These are phyloP conservation scores for Sphaerophoria taeniata DNA, from an alignment of 2,888 invertebrate genomes.

Conservation along the genomic window DNA sequence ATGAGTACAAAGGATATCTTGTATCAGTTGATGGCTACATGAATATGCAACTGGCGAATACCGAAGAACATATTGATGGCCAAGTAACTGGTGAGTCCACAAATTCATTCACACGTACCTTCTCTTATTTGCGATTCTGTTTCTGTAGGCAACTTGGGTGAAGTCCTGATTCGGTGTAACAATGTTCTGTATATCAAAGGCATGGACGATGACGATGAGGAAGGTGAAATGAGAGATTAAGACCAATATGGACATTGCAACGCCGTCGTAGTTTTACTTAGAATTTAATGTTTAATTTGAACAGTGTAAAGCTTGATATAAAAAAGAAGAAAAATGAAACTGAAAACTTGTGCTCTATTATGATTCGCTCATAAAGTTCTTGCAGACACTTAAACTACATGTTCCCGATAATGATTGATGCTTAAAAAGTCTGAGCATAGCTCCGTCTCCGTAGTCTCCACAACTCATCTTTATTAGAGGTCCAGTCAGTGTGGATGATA, in stretches of 20 bases:
- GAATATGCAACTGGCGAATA: conserved; percentile 99
- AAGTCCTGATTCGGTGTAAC: conserved; percentile 98
- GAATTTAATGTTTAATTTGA: conserved; percentile 38
- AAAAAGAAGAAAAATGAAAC: conserved; percentile 5
- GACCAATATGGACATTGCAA: conserved; percentile 9
- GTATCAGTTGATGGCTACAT: conserved; percentile 99
- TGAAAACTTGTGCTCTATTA: neutral
- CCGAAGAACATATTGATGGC: conserved; percentile 98
- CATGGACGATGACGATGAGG: conserved; percentile 98
- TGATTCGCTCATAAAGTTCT: too few relatives aligned
- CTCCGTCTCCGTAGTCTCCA: too few relatives aligned
- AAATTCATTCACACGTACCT: neutral
- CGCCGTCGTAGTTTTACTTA: conserved; percentile 18
- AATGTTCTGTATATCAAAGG: conserved; percentile 98
- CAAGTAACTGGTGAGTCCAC: conserved; percentile 88
- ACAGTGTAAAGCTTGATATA: conserved; percentile 44
- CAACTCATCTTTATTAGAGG: too few relatives aligned
- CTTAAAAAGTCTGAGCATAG: too few relatives aligned
- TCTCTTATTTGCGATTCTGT: neutral
- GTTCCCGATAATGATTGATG: too few relatives aligned
- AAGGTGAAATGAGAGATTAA: conserved; percentile 92
- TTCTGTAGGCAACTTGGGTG: conserved; percentile 92
- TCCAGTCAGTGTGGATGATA: too few relatives aligned
- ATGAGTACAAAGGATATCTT: conserved; percentile 99
- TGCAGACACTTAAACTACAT: too few relatives aligned